Base-by-base conservation (phyloP, 2,797 vertebrate genomes). In the Crenuchus spilurus region DNA sequence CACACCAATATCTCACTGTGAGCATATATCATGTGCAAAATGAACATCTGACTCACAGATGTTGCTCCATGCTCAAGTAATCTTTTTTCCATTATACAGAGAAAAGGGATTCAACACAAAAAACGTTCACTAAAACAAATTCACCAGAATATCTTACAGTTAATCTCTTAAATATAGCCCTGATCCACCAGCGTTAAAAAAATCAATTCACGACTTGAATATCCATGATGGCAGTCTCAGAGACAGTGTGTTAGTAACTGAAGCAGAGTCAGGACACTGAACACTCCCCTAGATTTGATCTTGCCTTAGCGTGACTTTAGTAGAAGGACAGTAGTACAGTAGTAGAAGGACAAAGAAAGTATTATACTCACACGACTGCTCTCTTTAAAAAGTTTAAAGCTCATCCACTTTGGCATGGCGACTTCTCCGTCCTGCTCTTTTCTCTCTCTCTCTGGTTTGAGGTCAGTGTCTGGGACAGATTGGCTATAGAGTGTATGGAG, bases 371-470 rank as follows among this genome's bases (percentile, higher is more conserved):
- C 92, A 82, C 84, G 89, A 83, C 90, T 90, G 87, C 81, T 93
- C 88, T 90, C 86, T 86, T 93, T 94, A 83, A 90, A 90, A 77
- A 92, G 87, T 83, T 90, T 90, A 86, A 92, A 93, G 86, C 72
- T 90, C 88, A 93, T 94, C 92, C 94, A 93, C 90, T 94, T 95
- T 74, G 92, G 90, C 92, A 96, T 94, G 85, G 83, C 62, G 86
- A 74, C 79, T 77, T n/a, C 11, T 79, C 39, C 62, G 39, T 30
- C 77, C 31, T 57, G 42, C 69, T 68, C 26, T 28, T 65, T 48
- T 11, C 62, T 52, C 70, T 13, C 44, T 39, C 28, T 48, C 35
- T 55, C 3, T 61, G 28, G 28, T 31, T 44, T 31, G 28, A 70
- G 24, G 6, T 33, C n/a, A 16, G 39, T 41, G 35, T 70, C 49